Evolutionary conservation across 1,140 invertebrate genomes (phyloP).

Genomic region (Ephestia elutella): DNA sequence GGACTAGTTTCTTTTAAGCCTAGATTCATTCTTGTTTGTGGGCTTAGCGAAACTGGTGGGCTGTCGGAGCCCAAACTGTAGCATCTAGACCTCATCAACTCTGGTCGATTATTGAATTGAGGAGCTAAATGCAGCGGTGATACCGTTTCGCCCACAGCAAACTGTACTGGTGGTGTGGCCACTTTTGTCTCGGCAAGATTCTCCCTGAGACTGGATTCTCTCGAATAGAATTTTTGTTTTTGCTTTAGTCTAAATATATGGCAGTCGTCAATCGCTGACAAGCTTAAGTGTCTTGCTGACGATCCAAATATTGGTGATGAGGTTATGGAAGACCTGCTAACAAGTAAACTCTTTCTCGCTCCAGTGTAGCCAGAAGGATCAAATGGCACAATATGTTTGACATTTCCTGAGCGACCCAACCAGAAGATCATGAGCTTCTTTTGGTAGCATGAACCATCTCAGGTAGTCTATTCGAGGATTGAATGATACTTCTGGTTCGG

Average conservation of each 20-base stretch:
- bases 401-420: constrained; percentile 82
- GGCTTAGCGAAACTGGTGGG: constrained; percentile 75
- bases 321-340: constrained; percentile 56
- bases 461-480: constrained; percentile 80
- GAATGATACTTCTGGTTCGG: constrained; percentile 82
- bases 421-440: constrained; percentile 83
- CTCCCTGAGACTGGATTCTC: constrained; percentile 67
- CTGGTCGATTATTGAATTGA: constrained; percentile 38
- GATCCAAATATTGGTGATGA: constrained; percentile 67
- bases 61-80: constrained; percentile 77
- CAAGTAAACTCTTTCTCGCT: constrained; percentile 58
- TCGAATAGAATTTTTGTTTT: constrained; percentile 61
- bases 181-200: constrained; percentile 46
- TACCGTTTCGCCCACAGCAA: constrained; percentile 80
- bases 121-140: constrained; percentile 66
- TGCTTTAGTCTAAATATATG: constrained; percentile 67
- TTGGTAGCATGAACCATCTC: constrained; percentile 90
- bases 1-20: constrained; percentile 73
- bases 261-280: constrained; percentile 77
- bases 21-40: constrained; percentile 77
- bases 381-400: constrained; percentile 84
- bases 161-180: constrained; percentile 75
- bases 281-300: constrained; percentile 76
- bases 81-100: constrained; percentile 71
- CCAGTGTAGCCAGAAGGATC: constrained; percentile 75